Evolutionary conservation across 2,888 invertebrate species (phyloP).

Genomic region (Cheilosia urbana): DNA sequence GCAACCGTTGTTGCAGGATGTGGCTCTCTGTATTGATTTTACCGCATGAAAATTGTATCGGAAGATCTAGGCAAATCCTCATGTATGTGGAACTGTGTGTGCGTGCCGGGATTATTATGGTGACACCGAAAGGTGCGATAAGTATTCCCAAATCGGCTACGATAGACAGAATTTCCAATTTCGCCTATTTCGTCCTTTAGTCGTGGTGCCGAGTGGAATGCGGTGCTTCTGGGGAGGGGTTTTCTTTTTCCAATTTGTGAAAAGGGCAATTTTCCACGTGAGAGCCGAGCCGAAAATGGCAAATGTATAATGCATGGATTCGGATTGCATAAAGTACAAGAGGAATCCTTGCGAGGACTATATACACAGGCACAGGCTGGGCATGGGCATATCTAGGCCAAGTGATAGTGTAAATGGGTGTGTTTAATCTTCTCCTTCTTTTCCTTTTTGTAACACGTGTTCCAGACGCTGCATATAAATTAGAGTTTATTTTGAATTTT

Average conservation of each 20-base stretch:
- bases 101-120: slow-evolving; percentile 37
- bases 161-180: slow-evolving; percentile 57
- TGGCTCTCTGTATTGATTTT: slow-evolving; percentile 61
- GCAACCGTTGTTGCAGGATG: slow-evolving; percentile 58
- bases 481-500: slow-evolving; percentile 71
- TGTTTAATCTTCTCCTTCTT: slow-evolving; percentile 1
- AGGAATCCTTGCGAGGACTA: neutral
- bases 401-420: neutral
- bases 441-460: slow-evolving; percentile 48
- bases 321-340: slow-evolving; percentile 58
- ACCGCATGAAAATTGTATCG: slow-evolving; percentile 58
- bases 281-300: slow-evolving; percentile 57
- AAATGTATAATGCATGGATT: slow-evolving; percentile 73
- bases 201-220: neutral
- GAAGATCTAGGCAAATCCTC: slow-evolving; percentile 27
- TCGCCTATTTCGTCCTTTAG: slow-evolving; percentile 49
- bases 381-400: slow-evolving; percentile 1
- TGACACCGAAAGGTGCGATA: slow-evolving; percentile 62
- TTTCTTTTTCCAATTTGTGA: slow-evolving; percentile 66
- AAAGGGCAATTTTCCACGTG: slow-evolving; percentile 65
- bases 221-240: neutral
- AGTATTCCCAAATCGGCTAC: slow-evolving; percentile 69
- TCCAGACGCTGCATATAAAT: slow-evolving; percentile 71
- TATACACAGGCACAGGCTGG: neutral
- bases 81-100: slow-evolving; percentile 1